Percentiles rank a stretch among this genome's conserved stretches.
phyloP scores from a whole-genome alignment of 2,797 vertebrate genomes.

The Yasuhikotakia modesta region DNA sequence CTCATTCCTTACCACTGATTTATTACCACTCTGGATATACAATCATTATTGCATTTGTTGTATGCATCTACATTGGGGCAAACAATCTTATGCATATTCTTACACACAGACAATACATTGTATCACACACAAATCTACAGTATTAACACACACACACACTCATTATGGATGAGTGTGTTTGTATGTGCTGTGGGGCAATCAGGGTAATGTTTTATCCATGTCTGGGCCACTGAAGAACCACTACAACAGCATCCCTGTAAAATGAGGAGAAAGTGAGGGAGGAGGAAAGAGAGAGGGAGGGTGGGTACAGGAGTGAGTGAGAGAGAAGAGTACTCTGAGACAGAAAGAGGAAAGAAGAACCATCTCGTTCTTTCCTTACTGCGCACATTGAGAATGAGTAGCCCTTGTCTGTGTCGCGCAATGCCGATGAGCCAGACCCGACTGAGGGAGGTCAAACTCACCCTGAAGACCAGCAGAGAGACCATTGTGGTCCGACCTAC shows the following conservation, averaged over 20 bases:
- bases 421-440: conserved; percentile 74
- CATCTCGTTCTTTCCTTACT: conserved; percentile 27
- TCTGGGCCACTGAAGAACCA: conserved; percentile 64
- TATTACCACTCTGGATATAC: conserved; percentile 47
- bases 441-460: conserved; percentile 78
- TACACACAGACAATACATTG: conserved; percentile 21
- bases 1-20: conserved; percentile 53
- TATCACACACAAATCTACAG: conserved; percentile 24
- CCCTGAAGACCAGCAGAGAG: conserved; percentile 73
- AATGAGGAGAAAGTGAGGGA: conserved; percentile 56
- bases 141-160: conserved; percentile 1
- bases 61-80: conserved; percentile 29
- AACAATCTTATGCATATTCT: conserved; percentile 11
- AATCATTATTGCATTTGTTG: conserved; percentile 23
- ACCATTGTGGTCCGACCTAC: conserved; percentile 54
- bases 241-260: conserved; percentile 66
- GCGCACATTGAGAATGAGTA: conserved; percentile 72
- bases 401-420: conserved; percentile 76
- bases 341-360: conserved; percentile 45
- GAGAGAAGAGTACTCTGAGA: conserved; percentile 60
- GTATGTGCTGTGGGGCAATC: conserved; percentile 21
- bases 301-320: conserved; percentile 37
- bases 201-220: conserved; percentile 72
- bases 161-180: conserved; percentile 47
- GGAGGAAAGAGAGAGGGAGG: conserved; percentile 26